Base-by-base conservation (phyloP, 2,888 invertebrate species). In the Yponomeuta plumbellus region DNA sequence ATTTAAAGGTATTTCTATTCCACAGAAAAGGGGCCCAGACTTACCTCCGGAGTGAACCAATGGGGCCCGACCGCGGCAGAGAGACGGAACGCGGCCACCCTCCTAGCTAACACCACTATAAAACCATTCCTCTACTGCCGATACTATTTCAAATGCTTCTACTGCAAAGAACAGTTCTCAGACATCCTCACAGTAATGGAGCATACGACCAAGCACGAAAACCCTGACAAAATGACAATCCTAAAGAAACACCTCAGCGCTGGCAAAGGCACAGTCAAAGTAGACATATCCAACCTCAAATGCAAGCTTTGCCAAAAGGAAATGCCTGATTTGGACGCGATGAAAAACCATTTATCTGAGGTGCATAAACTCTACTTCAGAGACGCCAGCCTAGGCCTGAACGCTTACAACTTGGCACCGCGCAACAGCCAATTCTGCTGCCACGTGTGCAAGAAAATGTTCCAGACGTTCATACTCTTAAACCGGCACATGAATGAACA, bases 401-500 rank as follows among this genome's bases (percentile, higher is more conserved):
- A 84, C 0, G 83, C 80, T 0, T 87, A 86, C 68, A 77, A 86
- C 71, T 70, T 87, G 26, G 71, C 76, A 1, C 68, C 73, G 0
- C 78, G 74, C 67, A 76, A 86, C 61, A 80, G 84, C 0, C 81
- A 84, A 20, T 83, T 81, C 44, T 71, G 78, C 0, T 88, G 87
- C 59, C 85, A 86, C 66, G 73, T 90, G 0, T 91, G 91, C 69
- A 80, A 85, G 63, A 88, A 88, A 69, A 82, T 76, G 0, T 91
- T 91, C 66, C 64, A 90, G 0, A 91, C 91, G 61, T 91, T 84
- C 57, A 88, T 90, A 11, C 85, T 78, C 66, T 67, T 88, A n/a
- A 86, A 86, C 70, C 72, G 85, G 1, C 88, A 88, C 69, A 86
- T 88, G 85, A 88, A 88, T 56, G 83, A 81, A 0, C 88, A 88